These are phyloP conservation scores for Aeoliscus strigatus DNA, from an alignment of 2,797 vertebrate genomes.

Conservation along the genomic window DNA sequence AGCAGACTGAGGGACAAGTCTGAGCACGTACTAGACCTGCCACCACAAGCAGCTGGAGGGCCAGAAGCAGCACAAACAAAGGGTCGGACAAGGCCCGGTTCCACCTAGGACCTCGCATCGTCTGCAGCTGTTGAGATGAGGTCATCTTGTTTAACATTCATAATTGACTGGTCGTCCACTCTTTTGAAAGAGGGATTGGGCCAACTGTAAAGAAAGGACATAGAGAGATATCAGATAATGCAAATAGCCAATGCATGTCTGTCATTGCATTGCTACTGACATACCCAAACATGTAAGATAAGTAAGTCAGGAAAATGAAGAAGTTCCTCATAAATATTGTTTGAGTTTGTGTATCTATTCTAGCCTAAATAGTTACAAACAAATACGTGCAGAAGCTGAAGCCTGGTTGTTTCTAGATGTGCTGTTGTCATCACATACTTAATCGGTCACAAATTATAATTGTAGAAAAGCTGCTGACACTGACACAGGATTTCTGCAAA, in stretches of 20 bases:
- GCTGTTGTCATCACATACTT: too few species aligned
- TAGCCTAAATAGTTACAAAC: too few species aligned
- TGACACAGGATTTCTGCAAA: slow-evolving; percentile 32
- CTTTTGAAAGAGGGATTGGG: slow-evolving; percentile 68
- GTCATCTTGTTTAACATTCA: slow-evolving; percentile 99
- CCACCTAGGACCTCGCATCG: slow-evolving; percentile 99
- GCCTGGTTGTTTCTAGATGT: slow-evolving; percentile 35
- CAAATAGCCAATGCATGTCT: background rate
- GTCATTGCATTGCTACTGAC: background rate
- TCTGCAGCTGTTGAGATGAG: slow-evolving; percentile 99
- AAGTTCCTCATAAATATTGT: too few species aligned
- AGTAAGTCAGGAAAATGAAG: too few species aligned
- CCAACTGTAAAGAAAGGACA: slow-evolving; percentile 66
- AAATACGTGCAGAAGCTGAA: slow-evolving; percentile 3
- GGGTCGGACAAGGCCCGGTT: slow-evolving; percentile 99
- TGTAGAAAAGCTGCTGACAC: slow-evolving; percentile 37
- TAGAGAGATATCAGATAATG: slow-evolving; percentile 23
- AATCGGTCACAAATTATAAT: slow-evolving; percentile 57
- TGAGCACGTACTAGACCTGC: slow-evolving; percentile 97
- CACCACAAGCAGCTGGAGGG: slow-evolving; percentile 97
- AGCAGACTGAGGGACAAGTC: slow-evolving; percentile 98
- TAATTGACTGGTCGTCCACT: slow-evolving; percentile 94
- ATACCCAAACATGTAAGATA: too few species aligned
- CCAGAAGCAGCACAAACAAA: slow-evolving; percentile 97
- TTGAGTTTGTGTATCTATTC: too few species aligned